A percentile compares a stretch with the other conserved stretches of the same genome.
phyloP scores from a whole-genome alignment of 2,888 invertebrate genomes.

The Phortica okadai region DNA sequence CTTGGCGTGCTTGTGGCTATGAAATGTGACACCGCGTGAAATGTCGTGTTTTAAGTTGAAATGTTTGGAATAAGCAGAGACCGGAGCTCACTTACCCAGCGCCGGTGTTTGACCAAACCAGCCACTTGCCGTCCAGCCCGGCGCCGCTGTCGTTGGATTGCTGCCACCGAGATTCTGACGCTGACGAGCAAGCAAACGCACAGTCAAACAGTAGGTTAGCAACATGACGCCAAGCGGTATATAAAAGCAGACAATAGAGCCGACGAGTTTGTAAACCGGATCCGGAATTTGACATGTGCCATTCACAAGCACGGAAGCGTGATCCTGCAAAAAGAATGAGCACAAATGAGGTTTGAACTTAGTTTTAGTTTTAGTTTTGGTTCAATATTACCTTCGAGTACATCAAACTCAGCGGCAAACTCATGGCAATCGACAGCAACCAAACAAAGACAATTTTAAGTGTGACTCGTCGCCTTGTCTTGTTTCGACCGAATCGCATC shows the following conservation, averaged over 20 bases:
- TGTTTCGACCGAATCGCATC: constrained; percentile 94
- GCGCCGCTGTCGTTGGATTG: constrained; percentile 65
- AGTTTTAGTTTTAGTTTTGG: neutral
- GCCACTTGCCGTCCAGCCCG: constrained; percentile 84
- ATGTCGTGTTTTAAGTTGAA: constrained; percentile 5
- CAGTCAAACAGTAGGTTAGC: constrained; percentile 94
- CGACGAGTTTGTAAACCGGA: constrained; percentile 92
- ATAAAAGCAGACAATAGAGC: constrained; percentile 96
- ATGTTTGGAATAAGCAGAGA: neutral
- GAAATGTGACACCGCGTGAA: constrained; percentile 2
- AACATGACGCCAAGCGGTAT: constrained; percentile 97
- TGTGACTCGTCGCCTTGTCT: constrained; percentile 88
- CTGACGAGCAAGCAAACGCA: constrained; percentile 89
- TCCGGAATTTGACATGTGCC: constrained; percentile 93
- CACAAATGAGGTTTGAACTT: neutral
- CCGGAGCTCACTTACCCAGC: constrained; percentile 76
- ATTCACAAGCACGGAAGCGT: constrained; percentile 88
- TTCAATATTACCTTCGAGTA: constrained; percentile 85
- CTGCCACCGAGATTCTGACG: constrained; percentile 82
- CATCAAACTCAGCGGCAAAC: constrained; percentile 91
- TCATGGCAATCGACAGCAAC: constrained; percentile 94
- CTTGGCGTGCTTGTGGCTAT: constrained; percentile 4
- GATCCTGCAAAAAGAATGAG: constrained; percentile 79
- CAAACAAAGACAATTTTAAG: constrained; percentile 96
- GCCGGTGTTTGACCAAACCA: constrained; percentile 82